Evolutionary conservation across 2,888 invertebrate genomes (phyloP).

Genomic region (Scaeva pyrastri): DNA sequence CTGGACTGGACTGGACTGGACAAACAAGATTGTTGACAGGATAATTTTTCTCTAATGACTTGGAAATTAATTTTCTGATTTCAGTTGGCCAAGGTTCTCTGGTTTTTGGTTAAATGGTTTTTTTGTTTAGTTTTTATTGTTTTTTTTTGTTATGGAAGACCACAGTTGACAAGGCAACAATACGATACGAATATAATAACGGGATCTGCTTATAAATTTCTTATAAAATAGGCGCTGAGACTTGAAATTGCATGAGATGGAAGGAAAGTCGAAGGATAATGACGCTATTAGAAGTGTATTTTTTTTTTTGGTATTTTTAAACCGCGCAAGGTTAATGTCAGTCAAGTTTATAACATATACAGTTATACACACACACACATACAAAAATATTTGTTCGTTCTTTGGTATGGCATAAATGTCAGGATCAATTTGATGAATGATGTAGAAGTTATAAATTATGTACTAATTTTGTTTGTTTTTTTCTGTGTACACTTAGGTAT

Average conservation of each 20-base stretch:
- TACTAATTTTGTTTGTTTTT: no score
- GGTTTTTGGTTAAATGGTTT: not conserved
- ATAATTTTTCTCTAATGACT: conserved; percentile 60
- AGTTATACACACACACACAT: no score
- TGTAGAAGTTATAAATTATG: no score
- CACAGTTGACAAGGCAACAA: conserved; percentile 9
- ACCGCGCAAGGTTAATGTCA: conserved; percentile 1
- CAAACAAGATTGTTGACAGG: conserved; percentile 50
- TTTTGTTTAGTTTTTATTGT: conserved; percentile 2
- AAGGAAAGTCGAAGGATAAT: not conserved
- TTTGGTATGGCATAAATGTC: no score
- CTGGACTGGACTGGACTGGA: no score
- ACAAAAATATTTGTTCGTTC: no score
- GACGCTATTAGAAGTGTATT: not conserved
- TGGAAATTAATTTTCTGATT: conserved; percentile 48
- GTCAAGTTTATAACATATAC: not conserved
- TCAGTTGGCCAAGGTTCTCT: conserved; percentile 18
- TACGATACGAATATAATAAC: not conserved
- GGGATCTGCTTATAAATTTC: not conserved
- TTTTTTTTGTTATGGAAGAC: conserved; percentile 29
- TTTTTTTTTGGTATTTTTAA: not conserved
- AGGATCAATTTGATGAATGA: no score
- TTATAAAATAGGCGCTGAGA: not conserved
- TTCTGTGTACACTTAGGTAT: no score
- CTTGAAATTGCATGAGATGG: no score